Evolutionary conservation across 2,888 invertebrate genomes (phyloP), one percentile per base, ranked within the genome.

Genomic region (Netelia melanura): DNA sequence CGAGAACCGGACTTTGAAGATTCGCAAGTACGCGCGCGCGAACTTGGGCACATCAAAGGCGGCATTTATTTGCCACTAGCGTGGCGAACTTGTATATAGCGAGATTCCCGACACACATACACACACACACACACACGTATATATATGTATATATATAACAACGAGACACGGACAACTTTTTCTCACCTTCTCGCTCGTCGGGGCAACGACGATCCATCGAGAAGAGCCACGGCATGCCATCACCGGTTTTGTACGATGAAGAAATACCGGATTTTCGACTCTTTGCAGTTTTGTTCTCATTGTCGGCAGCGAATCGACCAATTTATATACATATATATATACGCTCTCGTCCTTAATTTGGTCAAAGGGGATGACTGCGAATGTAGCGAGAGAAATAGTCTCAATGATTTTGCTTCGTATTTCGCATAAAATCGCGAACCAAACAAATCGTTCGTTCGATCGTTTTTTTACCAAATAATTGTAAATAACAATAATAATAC

Each of bases 221-320:
- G 30, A 48, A 80, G 64, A 70, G 75, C 17, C 80, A n/a, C 38
- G 76, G 64, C 43, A 71, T 77, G 38, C 71, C 82, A 48, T 71
- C 79, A 72, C 71, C 75, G 82, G 67, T 77, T 77, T 72, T 72
- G 17, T 52, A 14, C 48, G 48, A 82, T 77, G 72, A 77, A 82
- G 82, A 82, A 82, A 82, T 82, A 82, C 82, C 82, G 77, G 82
- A 82, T 82, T 82, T 77, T 77, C 82, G 77, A 82, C 61, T 72
- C 65, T 58, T 43, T 38, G 65, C 44, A 52, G 14, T 67, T 72
- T 82, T 68, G 10, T 77, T 77, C 71, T 38, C 56, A 23, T 72
- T 72, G 64, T 54, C 61, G 23, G 52, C n/a, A 44, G 52, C 44
- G 61, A 75, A 44, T 30, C 61, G 52, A 48, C 48, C 14, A 14